These are phyloP conservation scores for Pseudomugil gertrudae DNA, from an alignment of 2,797 vertebrate genomes.

Conservation along the genomic window DNA sequence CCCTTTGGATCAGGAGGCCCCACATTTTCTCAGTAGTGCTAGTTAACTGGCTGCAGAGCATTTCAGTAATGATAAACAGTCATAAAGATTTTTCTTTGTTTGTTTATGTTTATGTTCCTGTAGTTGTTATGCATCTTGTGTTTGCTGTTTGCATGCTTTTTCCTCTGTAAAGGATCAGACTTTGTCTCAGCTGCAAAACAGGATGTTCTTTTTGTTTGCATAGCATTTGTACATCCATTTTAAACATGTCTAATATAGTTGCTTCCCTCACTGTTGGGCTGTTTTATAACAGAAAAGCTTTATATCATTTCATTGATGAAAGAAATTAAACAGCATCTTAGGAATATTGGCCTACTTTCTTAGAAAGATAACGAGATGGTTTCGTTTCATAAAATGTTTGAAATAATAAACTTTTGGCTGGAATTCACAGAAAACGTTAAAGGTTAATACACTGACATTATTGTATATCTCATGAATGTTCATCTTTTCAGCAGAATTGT, in stretches of 20 bases:
- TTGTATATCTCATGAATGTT: not conserved
- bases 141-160: constrained; percentile 26
- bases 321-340: not conserved
- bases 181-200: constrained; percentile 1
- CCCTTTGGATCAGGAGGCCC: constrained; percentile 35
- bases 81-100: constrained; percentile 43
- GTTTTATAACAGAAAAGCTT: not conserved
- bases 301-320: not conserved
- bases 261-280: not conserved
- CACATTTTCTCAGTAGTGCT: constrained; percentile 50
- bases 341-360: not conserved
- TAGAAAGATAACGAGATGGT: not conserved
- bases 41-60: constrained; percentile 41
- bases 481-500: not conserved
- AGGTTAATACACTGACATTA: not conserved
- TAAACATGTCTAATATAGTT: not conserved
- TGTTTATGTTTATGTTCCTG: constrained; percentile 28
- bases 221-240: not conserved
- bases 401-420: not conserved
- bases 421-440: not conserved
- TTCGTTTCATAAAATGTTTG: not conserved
- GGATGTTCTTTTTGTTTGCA: constrained; percentile 10
- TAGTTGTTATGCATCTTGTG: constrained; percentile 23
- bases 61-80: constrained; percentile 51
- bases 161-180: not conserved